Evolutionary conservation across 2,797 vertebrate genomes (phyloP).

Genomic region (Acanthiza pusilla): DNA sequence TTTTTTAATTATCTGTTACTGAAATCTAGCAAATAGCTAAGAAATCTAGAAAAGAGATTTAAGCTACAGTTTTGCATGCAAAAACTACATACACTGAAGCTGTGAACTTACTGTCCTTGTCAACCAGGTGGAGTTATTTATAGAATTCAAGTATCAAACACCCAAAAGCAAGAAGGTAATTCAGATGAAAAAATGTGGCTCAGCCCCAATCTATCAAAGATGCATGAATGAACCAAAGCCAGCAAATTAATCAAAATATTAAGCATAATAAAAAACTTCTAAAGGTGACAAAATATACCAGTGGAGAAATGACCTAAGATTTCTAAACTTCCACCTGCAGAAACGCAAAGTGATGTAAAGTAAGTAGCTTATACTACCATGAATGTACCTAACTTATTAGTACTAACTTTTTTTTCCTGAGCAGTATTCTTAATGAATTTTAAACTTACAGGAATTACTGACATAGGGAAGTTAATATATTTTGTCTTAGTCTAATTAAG

Average conservation of each 20-base stretch:
- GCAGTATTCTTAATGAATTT: not conserved
- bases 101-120: not conserved
- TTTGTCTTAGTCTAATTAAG: not conserved
- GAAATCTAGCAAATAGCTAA: not conserved
- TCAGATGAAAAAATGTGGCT: not conserved
- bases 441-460: not conserved
- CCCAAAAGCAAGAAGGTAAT: not conserved
- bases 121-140: not conserved
- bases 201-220: not conserved
- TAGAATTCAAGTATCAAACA: not conserved
- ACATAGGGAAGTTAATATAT: not conserved
- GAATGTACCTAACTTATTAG: not conserved
- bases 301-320: not conserved
- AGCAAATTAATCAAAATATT: not conserved
- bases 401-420: not conserved
- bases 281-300: not conserved
- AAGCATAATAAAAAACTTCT: not conserved
- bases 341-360: not conserved
- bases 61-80: not conserved
- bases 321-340: not conserved
- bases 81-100: not conserved
- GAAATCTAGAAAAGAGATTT: not conserved
- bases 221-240: not conserved
- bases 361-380: not conserved
- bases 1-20: not conserved